phyloP scores from a whole-genome alignment of 2,113 vertebrate species.

The Pavo muticus region DNA sequence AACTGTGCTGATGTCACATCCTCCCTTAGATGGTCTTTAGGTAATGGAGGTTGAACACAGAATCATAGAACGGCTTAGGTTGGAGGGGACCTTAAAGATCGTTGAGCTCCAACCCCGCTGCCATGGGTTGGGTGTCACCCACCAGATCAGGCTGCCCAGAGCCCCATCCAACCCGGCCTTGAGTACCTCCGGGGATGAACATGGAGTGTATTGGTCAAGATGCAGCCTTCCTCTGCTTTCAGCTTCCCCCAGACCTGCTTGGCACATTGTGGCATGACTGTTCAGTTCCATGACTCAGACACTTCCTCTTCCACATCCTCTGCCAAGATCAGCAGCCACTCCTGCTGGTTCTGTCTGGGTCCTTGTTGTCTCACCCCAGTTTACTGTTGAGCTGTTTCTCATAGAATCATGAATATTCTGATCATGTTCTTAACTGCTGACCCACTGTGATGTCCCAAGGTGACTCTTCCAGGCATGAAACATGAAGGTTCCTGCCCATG shows the following conservation, averaged over 20 bases:
- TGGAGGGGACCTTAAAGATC: too few relatives aligned
- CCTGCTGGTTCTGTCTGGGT: background rate
- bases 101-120: too few relatives aligned
- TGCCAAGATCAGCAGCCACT: background rate
- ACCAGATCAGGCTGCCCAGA: too few relatives aligned
- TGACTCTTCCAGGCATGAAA: background rate
- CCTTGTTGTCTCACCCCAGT: background rate
- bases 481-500: background rate
- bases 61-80: too few relatives aligned
- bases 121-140: too few relatives aligned
- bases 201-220: rapidly evolving
- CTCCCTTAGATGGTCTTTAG: background rate
- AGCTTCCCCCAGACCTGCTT: background rate
- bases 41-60: background rate
- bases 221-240: background rate
- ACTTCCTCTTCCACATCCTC: background rate
- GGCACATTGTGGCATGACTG: background rate
- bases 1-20: background rate
- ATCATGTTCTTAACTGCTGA: background rate
- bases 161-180: too few relatives aligned
- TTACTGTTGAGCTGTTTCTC: background rate
- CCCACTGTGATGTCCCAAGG: background rate
- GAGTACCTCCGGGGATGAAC: too few relatives aligned
- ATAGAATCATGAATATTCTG: too few relatives aligned
- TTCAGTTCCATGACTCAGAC: background rate